A percentile compares a stretch with the other conserved stretches of the same genome.
Conservation (phyloP, 2,797 vertebrate species). For the Sylvilagus floridanus region DNA sequence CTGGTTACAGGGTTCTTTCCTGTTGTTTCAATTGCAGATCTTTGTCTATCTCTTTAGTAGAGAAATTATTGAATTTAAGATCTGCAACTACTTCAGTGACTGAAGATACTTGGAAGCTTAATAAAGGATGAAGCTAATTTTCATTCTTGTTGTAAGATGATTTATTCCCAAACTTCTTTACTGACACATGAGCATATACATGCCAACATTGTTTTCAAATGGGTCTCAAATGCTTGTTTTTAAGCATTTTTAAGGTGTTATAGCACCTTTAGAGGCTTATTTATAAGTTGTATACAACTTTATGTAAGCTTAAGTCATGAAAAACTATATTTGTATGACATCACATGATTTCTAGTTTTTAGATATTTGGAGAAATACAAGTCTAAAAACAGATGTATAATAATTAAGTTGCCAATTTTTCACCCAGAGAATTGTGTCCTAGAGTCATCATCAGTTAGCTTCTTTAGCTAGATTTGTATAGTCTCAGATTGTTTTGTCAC, state of each 20-base stretch:
- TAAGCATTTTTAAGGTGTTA: neutral
- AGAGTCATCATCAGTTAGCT: neutral
- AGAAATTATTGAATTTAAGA: constrained; percentile 27
- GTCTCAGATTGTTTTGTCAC: neutral
- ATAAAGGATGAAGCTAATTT: neutral
- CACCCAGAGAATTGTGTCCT: neutral
- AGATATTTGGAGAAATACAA: neutral
- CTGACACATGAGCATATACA: neutral
- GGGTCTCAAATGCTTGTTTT: constrained; percentile 25
- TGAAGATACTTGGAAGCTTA: neutral
- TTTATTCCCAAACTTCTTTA: neutral
- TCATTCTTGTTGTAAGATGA: neutral
- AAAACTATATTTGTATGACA: neutral
- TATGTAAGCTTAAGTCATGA: neutral
- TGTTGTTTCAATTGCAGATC: neutral
- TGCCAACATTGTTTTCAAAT: constrained; percentile 18
- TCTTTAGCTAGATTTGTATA: constrained; percentile 13
- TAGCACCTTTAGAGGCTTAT: neutral
- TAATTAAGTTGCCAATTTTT: neutral
- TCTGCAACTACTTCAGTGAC: neutral
- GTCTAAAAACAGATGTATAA: neutral
- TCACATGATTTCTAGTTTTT: neutral
- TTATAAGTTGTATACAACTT: neutral
- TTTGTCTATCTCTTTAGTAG: neutral
- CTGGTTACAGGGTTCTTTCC: neutral